Base-by-base conservation (phyloP, 2,797 vertebrate genomes). In the Anas bahamensis region DNA sequence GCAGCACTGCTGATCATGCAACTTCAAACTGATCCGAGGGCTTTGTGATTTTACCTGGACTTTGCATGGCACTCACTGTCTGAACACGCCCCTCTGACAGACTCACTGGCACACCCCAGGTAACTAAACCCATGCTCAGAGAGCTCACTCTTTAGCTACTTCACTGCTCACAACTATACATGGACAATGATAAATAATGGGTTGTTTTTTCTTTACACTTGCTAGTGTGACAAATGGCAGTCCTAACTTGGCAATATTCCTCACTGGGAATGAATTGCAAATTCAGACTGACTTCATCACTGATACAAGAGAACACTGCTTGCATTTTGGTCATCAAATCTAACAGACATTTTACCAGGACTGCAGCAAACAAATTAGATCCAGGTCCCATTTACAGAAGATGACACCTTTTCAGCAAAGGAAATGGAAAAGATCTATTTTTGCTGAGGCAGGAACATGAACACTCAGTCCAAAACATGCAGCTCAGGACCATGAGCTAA, bases 241-340 rank as follows among this genome's bases (percentile, higher is more conserved):
- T 86, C 21, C 19, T 35, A 92, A 85, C 33, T 52, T 77, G 70
- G 74, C 89, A 94, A 90, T 33, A 55, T 22, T 79, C 23, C 63
- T 93, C 77, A 22, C 19, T 78, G 29, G 60, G 73, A 94, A 95
- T 26, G 73, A 93, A 83, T 82, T 59, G 63, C 73, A 89, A 92
- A 86, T 85, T 56, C 53, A 92, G 63, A 74, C 26, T 59, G 72
- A 37, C 17, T 63, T 96, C 69, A 60, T 18, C 19, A 44, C 23
- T 66, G 50, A 52, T 41, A 41, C 46, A 72, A 86, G 55, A 90
- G 76, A 95, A 65, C 13, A 46, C 26, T 33, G 33, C 44, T 94
- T 63, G 24, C 12, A 63, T 73, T 90, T 79, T 76, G 42, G 75
- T 61, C 63, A 72, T 48, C n/a, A 41, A 11, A 70, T 55, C 52